Base-by-base conservation (phyloP, 2,888 invertebrate species). In the Koerneria pararmatus region DNA sequence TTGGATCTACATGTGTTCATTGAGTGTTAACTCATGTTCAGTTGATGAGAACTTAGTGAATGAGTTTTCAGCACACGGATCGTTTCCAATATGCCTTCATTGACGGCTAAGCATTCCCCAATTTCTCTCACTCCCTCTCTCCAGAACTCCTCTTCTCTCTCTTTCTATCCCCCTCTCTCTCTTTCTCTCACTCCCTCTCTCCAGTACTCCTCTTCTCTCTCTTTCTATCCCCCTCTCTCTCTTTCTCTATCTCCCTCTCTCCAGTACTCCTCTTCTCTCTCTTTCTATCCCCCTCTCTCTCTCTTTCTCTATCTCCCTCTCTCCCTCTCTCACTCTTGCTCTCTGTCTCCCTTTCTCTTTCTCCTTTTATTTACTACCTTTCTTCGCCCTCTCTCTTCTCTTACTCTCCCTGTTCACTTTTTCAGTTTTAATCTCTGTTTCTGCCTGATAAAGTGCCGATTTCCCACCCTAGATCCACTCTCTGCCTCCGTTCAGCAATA, bases 341-440 rank as follows among this genome's bases (percentile, higher is more conserved):
- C 24, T 5, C 27, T 51, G 22, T 51, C 51, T 5, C 24, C 60
- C 35, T 49, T 32, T 60, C 32, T 32, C 60, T 48, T 46, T 60
- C 49, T 60, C 60, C 48, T 46, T 32, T 60, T 60, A 60, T 49
- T 27, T 22, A 19, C 3, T 35, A 3, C 31, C 60, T 32, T 48
- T 35, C 29, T 24, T 29, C 48, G 32, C 4, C 11, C 11, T 46
- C 11, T 11, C n/a, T 15, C n/a, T 32, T 1, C 59, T 59, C 48
- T 27, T 29, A 29, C 24, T 35, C 54, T 54, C 54, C 24, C 31
- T 19, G 29, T 54, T 2, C 31, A 19, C 3, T 24, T 54, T 54
- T 8, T 15, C 54, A 19, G 6, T 11, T 54, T 54, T 5, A 31
- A 29, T 27, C 46, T n/a, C 15, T 8, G n/a, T 46, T 1, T 29